Percentiles rank a stretch among this genome's conserved stretches.
Evolutionary conservation across 2,113 vertebrate genomes (phyloP).

Genomic region (Lepus timidus): DNA sequence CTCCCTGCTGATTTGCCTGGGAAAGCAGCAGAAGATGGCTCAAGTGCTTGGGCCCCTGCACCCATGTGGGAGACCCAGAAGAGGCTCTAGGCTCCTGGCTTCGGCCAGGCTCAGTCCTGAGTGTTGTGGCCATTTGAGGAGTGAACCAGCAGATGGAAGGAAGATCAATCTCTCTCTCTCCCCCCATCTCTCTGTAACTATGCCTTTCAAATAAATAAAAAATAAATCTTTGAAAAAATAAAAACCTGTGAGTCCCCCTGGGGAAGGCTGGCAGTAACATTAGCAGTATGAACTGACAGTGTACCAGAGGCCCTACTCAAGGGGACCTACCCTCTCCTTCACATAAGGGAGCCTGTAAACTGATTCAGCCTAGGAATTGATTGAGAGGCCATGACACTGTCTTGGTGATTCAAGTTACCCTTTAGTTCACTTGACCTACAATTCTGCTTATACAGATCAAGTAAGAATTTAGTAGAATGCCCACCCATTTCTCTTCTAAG

Average conservation of each 20-base stretch:
- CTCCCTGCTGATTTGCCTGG: too few species aligned
- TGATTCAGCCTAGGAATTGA: neutral
- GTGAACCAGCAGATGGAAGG: too few species aligned
- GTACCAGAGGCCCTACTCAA: neutral
- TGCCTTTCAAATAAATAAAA: too few species aligned
- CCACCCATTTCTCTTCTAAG: constrained; percentile 14
- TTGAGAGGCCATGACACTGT: neutral
- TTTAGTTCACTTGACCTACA: constrained; percentile 21
- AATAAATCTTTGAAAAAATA: neutral
- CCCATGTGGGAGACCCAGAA: too few species aligned
- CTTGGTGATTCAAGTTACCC: constrained; percentile 35
- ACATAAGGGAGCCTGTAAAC: neutral
- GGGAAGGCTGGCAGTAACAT: neutral
- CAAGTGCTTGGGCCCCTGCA: too few species aligned
- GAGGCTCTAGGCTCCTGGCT: too few species aligned
- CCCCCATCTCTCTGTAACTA: too few species aligned
- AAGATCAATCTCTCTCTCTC: too few species aligned
- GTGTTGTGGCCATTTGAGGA: too few species aligned
- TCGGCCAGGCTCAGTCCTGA: too few species aligned
- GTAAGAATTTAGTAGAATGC: neutral
- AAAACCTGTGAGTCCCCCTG: neutral
- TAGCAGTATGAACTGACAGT: neutral
- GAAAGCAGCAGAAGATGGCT: too few species aligned
- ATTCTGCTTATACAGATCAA: neutral
- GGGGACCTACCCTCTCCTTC: neutral